Base-by-base conservation (phyloP, 2,113 vertebrate species). In the Cnemophilus loriae region DNA sequence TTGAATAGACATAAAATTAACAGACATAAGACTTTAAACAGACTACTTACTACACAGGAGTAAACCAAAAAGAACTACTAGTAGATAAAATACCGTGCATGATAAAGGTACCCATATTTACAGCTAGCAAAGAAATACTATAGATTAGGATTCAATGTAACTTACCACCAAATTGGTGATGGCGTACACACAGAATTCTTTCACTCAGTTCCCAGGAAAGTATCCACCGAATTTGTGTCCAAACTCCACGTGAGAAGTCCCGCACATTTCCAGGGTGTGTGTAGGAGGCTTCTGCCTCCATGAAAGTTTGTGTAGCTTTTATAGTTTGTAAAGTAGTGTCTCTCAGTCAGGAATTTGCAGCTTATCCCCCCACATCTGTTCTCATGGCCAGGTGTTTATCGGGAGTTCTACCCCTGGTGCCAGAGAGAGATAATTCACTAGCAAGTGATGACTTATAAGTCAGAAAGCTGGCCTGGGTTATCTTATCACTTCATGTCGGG, bases 401-500 rank as follows among this genome's bases (percentile, higher is more conserved):
- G 32, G 60, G 6, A 65, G 20, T 30, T 44, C 11, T 30, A 24
- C 20, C 33, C 33, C 33, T 37, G 9, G 33, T 35, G 60, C 20
- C 26, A 32, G 39, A 46, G 32, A 42, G 49, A 35, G 53, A 37
- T 79, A 46, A 65, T 20, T 79, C 26, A 11, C 15, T 44, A 55
- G 49, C 39, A 79, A 65, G 39, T 49, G 44, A 32, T 0, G 2
- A 47, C 27, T 59, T 59, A 35, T 3, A 32, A 24, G 44, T 76
- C 44, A 33, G 28, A 77, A 35, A 41, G 10, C 22, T 50, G 57
- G 35, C 22, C 57, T 49, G 16, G 16, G 42, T 78, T n/a, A n/a
- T 50, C 30, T 46, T 30, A n/a, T 52, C 30, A 52, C 0, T 0
- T 30, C 26, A 11, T 30, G 39, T 44, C 19, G 1, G 0, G 9